A percentile compares a stretch with the other conserved stretches of the same genome.
Evolutionary conservation across 2,888 invertebrate genomes (phyloP).

Genomic region (Sceliomorpha sp.): DNA sequence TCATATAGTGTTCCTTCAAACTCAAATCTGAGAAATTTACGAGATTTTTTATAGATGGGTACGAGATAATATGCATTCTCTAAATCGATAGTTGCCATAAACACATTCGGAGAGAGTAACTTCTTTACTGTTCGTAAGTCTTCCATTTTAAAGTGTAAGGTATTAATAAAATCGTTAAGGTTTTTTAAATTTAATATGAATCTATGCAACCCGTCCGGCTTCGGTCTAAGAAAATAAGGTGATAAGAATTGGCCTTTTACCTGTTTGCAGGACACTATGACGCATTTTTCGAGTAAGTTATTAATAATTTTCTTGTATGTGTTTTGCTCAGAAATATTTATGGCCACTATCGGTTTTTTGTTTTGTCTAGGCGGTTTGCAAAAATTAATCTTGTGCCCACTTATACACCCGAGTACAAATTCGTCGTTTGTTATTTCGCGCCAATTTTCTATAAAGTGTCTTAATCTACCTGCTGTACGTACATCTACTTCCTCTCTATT

Average conservation of each 20-base stretch:
- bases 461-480: background rate
- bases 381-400: background rate
- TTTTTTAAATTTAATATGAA: conserved; percentile 10
- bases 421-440: background rate
- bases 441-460: background rate
- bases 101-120: background rate
- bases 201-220: conserved; percentile 22
- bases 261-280: no score
- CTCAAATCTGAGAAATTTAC: conserved; percentile 1
- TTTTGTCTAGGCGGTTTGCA: background rate
- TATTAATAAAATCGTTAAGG: background rate
- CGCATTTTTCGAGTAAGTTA: no score
- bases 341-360: background rate
- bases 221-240: conserved; percentile 13
- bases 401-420: background rate
- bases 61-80: conserved; percentile 6
- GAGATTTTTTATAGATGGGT: background rate
- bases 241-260: conserved; percentile 24
- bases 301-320: no score
- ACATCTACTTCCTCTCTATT: background rate
- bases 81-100: background rate
- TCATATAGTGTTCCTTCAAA: conserved; percentile 5
- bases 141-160: background rate
- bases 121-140: background rate
- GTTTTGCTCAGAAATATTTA: no score